These are phyloP conservation scores for Agonopterix alstromeriana DNA, from an alignment of 2,888 invertebrate genomes.

Conservation along the genomic window DNA sequence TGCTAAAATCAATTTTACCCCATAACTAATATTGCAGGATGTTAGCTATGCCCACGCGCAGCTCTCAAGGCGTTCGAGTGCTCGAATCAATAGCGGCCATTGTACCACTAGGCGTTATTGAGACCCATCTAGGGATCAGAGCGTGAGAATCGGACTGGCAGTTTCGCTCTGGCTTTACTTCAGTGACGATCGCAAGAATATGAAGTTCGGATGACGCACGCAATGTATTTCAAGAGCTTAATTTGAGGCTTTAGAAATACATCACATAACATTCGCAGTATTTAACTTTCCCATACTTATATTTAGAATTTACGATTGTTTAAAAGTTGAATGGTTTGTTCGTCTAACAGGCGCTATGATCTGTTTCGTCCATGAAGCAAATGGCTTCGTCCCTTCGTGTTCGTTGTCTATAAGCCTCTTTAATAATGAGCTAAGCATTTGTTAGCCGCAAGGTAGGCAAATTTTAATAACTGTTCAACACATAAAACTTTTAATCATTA, in stretches of 20 bases:
- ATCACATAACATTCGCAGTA: too few species aligned
- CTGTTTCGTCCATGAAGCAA: too few species aligned
- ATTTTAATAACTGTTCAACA: constrained; percentile 3
- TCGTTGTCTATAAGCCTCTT: too few species aligned
- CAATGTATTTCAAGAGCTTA: too few species aligned
- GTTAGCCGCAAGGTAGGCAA: constrained; percentile 2
- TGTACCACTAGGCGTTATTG: constrained; percentile 22
- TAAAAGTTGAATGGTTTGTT: too few species aligned
- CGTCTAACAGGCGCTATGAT: too few species aligned
- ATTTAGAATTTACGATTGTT: too few species aligned
- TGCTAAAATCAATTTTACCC: constrained; percentile 15
- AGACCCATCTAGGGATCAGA: constrained; percentile 13
- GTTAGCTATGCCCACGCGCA: constrained; percentile 29
- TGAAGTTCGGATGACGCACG: too few species aligned
- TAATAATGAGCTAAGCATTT: not conserved
- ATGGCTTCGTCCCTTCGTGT: too few species aligned
- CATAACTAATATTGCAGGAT: constrained; percentile 22
- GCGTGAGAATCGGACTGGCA: constrained; percentile 14
- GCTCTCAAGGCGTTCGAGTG: constrained; percentile 24
- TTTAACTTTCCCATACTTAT: too few species aligned
- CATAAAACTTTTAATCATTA: constrained; percentile 11
- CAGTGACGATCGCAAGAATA: too few species aligned
- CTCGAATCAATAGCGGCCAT: constrained; percentile 35
- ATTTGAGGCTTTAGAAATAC: too few species aligned
- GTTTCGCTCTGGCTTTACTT: constrained; percentile 7